A percentile compares a stretch with the other conserved stretches of the same genome.
These are phyloP conservation scores for Sebastes diaconus DNA, from an alignment of 2,797 vertebrate species.

Conservation along the genomic window DNA sequence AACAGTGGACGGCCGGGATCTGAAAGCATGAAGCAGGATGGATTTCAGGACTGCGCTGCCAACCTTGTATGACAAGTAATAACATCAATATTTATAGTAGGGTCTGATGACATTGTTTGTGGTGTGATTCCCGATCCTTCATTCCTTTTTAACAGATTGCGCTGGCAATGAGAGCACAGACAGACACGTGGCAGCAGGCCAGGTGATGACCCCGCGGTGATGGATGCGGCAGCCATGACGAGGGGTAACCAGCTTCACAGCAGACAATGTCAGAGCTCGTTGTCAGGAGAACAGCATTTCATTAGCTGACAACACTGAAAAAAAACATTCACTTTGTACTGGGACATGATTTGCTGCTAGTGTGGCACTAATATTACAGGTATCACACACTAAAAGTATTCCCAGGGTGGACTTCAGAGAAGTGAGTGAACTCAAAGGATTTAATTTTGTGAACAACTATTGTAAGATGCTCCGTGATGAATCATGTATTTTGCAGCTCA, in stretches of 20 bases:
- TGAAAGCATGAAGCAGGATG: conserved; percentile 5
- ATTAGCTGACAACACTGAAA: conserved; percentile 20
- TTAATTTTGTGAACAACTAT: conserved; percentile 22
- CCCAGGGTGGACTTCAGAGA: conserved; percentile 27
- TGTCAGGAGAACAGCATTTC: conserved; percentile 23
- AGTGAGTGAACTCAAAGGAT: conserved; percentile 9
- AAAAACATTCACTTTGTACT: conserved; percentile 18
- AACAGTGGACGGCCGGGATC: neutral
- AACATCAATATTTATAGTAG: conserved; percentile 54
- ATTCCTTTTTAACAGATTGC: conserved; percentile 72
- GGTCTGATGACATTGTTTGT: conserved; percentile 58
- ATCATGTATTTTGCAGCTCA: conserved; percentile 31
- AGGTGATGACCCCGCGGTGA: conserved; percentile 75
- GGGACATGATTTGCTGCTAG: conserved; percentile 3
- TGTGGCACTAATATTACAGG: neutral
- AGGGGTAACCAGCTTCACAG: conserved; percentile 54
- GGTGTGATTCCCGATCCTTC: conserved; percentile 52
- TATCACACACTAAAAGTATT: conserved; percentile 11
- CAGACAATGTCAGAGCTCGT: conserved; percentile 36
- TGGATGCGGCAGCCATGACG: conserved; percentile 71
- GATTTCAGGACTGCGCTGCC: conserved; percentile 22
- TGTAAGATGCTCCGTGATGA: conserved; percentile 20
- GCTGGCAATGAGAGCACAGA: conserved; percentile 61
- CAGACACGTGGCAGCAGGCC: conserved; percentile 70
- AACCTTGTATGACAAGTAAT: conserved; percentile 22